Evolutionary conservation across 2,888 invertebrate genomes (phyloP).

Genomic region (Dascillus cervinus): DNA sequence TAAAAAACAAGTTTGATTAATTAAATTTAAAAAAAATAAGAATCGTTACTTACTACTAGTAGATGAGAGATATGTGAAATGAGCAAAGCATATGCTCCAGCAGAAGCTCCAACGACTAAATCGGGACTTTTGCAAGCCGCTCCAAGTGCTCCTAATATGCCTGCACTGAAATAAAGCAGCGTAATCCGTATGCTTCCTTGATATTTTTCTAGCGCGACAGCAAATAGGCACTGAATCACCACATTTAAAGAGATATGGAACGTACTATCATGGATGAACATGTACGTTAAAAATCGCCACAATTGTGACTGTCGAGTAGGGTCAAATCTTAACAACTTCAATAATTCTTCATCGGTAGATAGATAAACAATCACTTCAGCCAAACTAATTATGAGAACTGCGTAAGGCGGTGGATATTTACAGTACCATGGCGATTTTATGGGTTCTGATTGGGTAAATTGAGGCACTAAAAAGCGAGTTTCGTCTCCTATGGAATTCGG

Average conservation of each 20-base stretch:
- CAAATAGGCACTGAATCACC: slow-evolving; percentile 51
- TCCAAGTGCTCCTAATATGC: slow-evolving; percentile 67
- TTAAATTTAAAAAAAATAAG: neutral
- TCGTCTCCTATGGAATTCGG: slow-evolving; percentile 29
- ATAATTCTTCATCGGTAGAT: slow-evolving; percentile 9
- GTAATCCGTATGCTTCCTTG: slow-evolving; percentile 68
- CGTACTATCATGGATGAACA: slow-evolving; percentile 68
- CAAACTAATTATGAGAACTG: slow-evolving; percentile 32
- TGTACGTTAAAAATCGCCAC: slow-evolving; percentile 76
- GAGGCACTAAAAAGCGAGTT: slow-evolving; percentile 26
- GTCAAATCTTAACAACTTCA: slow-evolving; percentile 48
- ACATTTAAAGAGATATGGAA: slow-evolving; percentile 73
- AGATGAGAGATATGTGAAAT: slow-evolving; percentile 83
- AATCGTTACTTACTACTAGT: slow-evolving; percentile 50
- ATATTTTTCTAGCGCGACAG: slow-evolving; percentile 56
- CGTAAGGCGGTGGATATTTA: slow-evolving; percentile 29
- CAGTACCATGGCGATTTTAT: slow-evolving; percentile 18
- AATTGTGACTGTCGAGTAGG: slow-evolving; percentile 58
- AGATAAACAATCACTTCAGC: slow-evolving; percentile 15
- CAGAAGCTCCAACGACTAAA: slow-evolving; percentile 80
- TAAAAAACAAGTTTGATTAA: neutral
- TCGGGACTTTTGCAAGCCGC: slow-evolving; percentile 70
- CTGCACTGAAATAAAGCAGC: slow-evolving; percentile 66
- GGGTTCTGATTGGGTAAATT: slow-evolving; percentile 13
- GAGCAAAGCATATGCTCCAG: slow-evolving; percentile 82